Percentiles rank a stretch among this genome's conserved stretches.
Conservation (phyloP, 2,113 vertebrate genomes). For the Myrmecophaga tridactyla region DNA sequence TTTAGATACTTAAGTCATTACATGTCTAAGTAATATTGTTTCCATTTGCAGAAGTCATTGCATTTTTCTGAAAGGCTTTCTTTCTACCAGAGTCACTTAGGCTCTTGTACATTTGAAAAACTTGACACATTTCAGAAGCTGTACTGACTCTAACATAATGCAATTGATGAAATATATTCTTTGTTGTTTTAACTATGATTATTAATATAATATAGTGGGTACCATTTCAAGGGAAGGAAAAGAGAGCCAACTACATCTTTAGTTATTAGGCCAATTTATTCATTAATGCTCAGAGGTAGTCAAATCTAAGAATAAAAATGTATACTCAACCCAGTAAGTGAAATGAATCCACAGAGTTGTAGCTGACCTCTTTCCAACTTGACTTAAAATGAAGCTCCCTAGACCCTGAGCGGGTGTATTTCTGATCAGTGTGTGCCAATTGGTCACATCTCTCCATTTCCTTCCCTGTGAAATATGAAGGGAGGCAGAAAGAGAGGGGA, state of each 20-base stretch:
- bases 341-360: neutral
- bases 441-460: too few relatives aligned
- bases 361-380: neutral
- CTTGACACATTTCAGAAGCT: neutral
- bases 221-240: neutral
- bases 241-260: neutral
- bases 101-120: neutral
- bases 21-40: neutral
- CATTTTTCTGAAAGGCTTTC: neutral
- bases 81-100: neutral
- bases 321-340: neutral
- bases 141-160: neutral
- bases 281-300: neutral
- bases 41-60: neutral
- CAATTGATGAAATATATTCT: neutral
- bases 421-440: too few relatives aligned
- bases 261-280: neutral
- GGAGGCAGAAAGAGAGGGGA: neutral
- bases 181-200: neutral
- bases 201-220: neutral
- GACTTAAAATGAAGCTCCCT: neutral
- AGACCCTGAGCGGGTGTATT: neutral
- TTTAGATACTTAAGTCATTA: neutral
- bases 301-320: neutral
- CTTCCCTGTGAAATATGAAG: neutral